phyloP scores from a whole-genome alignment of 2,797 vertebrate species.

The Helostoma temminkii region DNA sequence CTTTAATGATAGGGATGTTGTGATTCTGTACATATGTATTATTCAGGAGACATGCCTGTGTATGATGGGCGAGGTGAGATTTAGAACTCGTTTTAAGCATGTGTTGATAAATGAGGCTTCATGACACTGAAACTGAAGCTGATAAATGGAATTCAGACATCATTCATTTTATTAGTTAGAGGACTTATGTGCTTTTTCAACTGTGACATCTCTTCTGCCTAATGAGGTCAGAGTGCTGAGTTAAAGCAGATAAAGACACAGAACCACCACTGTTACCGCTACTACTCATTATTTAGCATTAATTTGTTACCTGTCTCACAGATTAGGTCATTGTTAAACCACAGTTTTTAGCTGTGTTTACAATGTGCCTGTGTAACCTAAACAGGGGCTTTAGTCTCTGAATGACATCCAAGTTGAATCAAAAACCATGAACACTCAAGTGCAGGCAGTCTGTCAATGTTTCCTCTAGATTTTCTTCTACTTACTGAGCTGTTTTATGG shows the following conservation, averaged over 20 bases:
- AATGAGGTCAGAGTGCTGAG: background rate
- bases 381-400: conserved; percentile 1
- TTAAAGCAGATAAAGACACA: background rate
- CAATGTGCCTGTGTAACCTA: background rate
- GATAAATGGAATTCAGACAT: background rate
- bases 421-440: conserved; percentile 6
- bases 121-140: too few species aligned
- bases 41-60: too few species aligned
- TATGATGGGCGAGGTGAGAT: too few species aligned
- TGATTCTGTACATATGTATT: too few species aligned
- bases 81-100: too few species aligned
- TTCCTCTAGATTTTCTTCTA: conserved; percentile 44
- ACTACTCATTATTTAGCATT: background rate
- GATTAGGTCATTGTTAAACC: background rate
- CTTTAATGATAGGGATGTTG: too few species aligned
- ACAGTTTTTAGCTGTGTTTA: background rate
- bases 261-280: background rate
- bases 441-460: conserved; percentile 6
- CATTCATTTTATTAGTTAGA: background rate
- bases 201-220: background rate
- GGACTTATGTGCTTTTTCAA: background rate
- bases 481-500: conserved; percentile 66
- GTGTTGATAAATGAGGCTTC: too few species aligned
- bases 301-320: background rate
- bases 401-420: conserved; percentile 3